These are phyloP conservation scores for Arremon brunneinucha DNA, from an alignment of 2,797 vertebrate species.

Conservation along the genomic window DNA sequence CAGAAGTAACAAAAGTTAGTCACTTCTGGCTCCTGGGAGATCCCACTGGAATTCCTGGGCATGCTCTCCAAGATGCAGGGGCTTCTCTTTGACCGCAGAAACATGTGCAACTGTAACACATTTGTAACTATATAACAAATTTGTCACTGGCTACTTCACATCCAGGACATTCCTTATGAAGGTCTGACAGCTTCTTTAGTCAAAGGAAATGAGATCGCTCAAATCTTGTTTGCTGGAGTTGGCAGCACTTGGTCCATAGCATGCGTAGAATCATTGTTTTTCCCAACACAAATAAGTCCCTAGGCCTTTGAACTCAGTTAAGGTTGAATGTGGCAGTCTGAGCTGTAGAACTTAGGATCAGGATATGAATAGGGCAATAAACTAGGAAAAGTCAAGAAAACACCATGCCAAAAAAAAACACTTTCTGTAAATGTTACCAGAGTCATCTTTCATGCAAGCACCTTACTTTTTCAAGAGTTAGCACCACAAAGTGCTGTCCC, in stretches of 20 bases:
- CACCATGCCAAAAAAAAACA: fast-evolving
- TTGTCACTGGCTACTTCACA: neutral
- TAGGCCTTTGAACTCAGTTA: neutral
- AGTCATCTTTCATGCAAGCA: neutral
- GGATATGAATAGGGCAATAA: neutral
- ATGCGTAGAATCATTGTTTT: neutral
- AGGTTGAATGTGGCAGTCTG: neutral
- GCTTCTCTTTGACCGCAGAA: neutral
- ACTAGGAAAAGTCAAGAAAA: neutral
- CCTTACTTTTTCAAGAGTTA: neutral
- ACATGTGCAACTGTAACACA: neutral
- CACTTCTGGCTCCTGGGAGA: neutral
- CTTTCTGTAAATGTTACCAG: neutral
- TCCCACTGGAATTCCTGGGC: neutral
- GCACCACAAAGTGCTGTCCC: neutral
- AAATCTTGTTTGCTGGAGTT: neutral
- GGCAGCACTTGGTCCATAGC: neutral
- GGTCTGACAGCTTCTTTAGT: neutral
- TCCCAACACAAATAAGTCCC: neutral
- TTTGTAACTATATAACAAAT: neutral
- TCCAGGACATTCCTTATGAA: neutral
- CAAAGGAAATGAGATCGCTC: neutral
- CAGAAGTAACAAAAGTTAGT: neutral
- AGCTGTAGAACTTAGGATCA: neutral
- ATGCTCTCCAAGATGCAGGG: neutral